Evolutionary conservation across 2,113 vertebrate species (phyloP), one percentile per base, ranked within the genome.

Genomic region (Dipodomys stephensi): DNA sequence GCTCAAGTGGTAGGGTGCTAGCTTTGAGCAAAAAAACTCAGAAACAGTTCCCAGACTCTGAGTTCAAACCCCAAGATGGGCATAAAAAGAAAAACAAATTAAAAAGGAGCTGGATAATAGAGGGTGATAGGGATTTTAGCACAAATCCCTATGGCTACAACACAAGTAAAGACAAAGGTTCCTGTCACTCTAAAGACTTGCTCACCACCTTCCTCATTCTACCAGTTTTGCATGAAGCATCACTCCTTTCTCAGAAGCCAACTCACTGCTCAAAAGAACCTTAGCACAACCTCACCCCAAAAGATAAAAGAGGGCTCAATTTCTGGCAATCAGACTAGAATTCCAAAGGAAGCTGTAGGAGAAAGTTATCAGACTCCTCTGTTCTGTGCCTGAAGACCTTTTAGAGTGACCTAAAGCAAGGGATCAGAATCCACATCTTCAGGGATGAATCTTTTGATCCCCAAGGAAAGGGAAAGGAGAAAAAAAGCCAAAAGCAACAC

Each of bases 101-200:
- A 2, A 57, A 57, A 57, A 57, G 15, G 53, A 57, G 53, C 53
- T 57, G 53, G 53, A 57, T 57, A 57, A 57, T 57, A 94, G 4
- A 78, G 10, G 30, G 0, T 5, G 71, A 49, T 25, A 2, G 1
- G 44, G 16, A 68, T 15, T 35, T 62, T 22, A 60, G 9, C 2
- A 85, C 64, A 85, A 19, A 12, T 20, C 20, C 46, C 35, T 1
- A 72, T 67, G 67, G 6, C 30, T 39, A 6, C 22, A 30, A 39
- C 22, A 90, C 71, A 30, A 71, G 46, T 19, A 57, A 16, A 20
- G 39, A 71, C 4, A 2, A 8, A n/a, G 16, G 8, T 60, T 18
- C 35, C n/a, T 18, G 7, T 35, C 30, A 78, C 1, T 2, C 0
- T 20, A 12, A 6, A 19, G 6, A 39, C 62, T 35, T 0, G 1